These are phyloP conservation scores for Orchestia grillus DNA, from an alignment of 1,140 invertebrate species.

Conservation along the genomic window DNA sequence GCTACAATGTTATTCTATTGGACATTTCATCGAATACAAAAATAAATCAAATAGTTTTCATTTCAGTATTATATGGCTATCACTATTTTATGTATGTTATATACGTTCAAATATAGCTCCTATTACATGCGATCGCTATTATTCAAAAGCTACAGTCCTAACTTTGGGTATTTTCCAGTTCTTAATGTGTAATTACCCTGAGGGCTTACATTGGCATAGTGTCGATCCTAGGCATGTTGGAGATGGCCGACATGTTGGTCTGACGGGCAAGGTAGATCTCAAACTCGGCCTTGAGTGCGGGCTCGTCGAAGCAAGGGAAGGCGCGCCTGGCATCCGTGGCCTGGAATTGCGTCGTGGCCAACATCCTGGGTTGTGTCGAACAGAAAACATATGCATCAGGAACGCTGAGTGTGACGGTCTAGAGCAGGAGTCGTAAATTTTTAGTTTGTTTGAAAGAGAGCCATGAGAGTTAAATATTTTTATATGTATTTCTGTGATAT, in stretches of 20 bases:
- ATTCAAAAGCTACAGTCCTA: neutral
- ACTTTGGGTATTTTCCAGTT: neutral
- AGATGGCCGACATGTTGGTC: conserved; percentile 78
- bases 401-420: neutral
- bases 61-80: neutral
- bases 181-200: neutral
- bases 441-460: too few relatives aligned
- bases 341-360: conserved; percentile 80
- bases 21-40: neutral
- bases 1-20: too few relatives aligned
- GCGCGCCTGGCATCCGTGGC: conserved; percentile 86
- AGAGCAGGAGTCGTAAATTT: too few relatives aligned
- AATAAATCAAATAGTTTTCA: neutral
- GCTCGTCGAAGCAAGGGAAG: conserved; percentile 97
- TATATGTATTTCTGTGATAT: too few relatives aligned
- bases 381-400: neutral
- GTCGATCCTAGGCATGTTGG: conserved; percentile 82
- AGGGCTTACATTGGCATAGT: conserved; percentile 57
- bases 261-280: conserved; percentile 80
- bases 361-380: neutral
- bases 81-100: too few relatives aligned
- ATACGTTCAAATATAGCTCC: neutral
- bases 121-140: neutral
- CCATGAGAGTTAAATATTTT: too few relatives aligned
- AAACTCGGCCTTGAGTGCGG: conserved; percentile 88